These are phyloP conservation scores for Apocheima hispidaria DNA, from an alignment of 2,888 invertebrate species.

Conservation along the genomic window DNA sequence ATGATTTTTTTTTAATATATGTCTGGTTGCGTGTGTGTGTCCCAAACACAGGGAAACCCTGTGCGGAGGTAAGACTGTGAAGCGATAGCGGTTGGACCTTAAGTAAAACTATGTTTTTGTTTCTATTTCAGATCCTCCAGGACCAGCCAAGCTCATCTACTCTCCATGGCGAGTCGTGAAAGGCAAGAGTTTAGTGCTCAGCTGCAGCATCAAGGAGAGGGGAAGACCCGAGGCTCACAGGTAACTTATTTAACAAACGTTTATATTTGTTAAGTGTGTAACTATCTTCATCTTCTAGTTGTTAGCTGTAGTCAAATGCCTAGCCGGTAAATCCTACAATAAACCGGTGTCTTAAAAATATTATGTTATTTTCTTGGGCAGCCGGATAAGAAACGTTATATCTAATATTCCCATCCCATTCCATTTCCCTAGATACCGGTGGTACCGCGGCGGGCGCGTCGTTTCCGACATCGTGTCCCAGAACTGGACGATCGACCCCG, in stretches of 20 bases:
- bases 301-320: neutral
- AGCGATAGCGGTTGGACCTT: no score
- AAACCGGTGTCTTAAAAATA: no score
- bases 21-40: no score
- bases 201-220: conserved; percentile 93
- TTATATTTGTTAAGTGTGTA: no score
- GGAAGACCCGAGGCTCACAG: conserved; percentile 92
- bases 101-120: neutral
- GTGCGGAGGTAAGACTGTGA: no score
- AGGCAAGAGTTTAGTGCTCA: conserved; percentile 92
- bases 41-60: no score
- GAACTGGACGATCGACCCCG: conserved; percentile 93
- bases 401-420: neutral
- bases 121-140: conserved; percentile 90
- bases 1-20: no score
- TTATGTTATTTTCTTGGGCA: no score
- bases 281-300: no score
- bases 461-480: conserved; percentile 91
- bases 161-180: conserved; percentile 93
- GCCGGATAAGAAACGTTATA: no score
- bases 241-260: conserved; percentile 43
- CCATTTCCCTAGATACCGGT: conserved; percentile 86
- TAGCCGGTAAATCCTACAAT: no score
- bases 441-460: conserved; percentile 92
- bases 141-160: conserved; percentile 91